phyloP scores from a whole-genome alignment of 2,797 vertebrate species.

The Pseudomugil tenellus region DNA sequence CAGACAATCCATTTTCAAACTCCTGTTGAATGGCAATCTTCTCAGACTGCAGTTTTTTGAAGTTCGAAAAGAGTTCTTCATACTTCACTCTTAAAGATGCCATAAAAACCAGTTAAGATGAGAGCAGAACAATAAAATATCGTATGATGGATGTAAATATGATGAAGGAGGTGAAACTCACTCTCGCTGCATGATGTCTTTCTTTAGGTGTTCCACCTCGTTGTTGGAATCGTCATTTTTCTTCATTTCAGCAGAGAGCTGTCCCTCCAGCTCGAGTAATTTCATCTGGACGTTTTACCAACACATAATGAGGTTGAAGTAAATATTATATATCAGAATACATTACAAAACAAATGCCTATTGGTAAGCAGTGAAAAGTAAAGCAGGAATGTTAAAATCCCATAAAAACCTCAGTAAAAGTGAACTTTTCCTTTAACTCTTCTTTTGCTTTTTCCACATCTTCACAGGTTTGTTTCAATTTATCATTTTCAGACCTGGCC shows the following conservation, averaged over 20 bases:
- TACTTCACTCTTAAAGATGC: constrained; percentile 79
- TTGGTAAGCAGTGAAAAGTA: neutral
- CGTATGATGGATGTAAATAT: neutral
- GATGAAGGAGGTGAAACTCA: constrained; percentile 51
- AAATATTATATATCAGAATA: neutral
- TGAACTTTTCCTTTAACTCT: constrained; percentile 67
- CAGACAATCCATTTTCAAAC: constrained; percentile 63
- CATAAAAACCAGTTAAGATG: constrained; percentile 31
- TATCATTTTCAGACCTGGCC: constrained; percentile 72
- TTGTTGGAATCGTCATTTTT: constrained; percentile 79
- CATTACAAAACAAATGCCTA: no score
- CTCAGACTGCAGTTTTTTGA: constrained; percentile 81
- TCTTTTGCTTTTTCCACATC: constrained; percentile 76
- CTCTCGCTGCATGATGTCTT: constrained; percentile 66
- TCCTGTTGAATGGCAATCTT: constrained; percentile 81
- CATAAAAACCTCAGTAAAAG: constrained; percentile 79
- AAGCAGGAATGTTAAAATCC: constrained; percentile 1
- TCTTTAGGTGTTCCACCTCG: constrained; percentile 76
- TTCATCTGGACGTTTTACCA: constrained; percentile 73
- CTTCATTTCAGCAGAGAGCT: constrained; percentile 77
- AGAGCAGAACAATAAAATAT: neutral
- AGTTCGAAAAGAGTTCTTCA: constrained; percentile 75
- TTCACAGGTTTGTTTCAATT: constrained; percentile 75
- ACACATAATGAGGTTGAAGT: neutral
- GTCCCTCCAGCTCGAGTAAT: constrained; percentile 78